Conservation (phyloP, 2,113 vertebrate species). For the Nansenia antarctica region DNA sequence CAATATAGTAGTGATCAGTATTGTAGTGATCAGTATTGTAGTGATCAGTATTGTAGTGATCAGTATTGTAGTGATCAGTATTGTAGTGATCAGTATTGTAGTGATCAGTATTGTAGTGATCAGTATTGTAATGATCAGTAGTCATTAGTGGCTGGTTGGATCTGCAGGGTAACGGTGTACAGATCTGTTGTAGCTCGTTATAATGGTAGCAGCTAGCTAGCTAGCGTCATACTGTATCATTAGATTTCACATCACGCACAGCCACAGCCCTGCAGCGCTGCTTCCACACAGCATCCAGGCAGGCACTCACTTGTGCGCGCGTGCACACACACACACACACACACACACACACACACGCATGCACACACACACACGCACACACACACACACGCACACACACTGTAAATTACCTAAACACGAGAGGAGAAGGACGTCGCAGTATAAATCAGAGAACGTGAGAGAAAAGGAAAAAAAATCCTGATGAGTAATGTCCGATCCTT, state of each 20-base stretch:
- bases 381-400: background rate
- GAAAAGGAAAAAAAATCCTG: too few relatives aligned
- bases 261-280: slow-evolving; percentile 41
- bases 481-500: too few relatives aligned
- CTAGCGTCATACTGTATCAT: slow-evolving; percentile 33
- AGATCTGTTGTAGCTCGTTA: slow-evolving; percentile 22
- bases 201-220: slow-evolving; percentile 24
- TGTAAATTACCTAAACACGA: too few relatives aligned
- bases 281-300: slow-evolving; percentile 20
- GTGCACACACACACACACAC: background rate
- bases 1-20: background rate
- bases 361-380: background rate
- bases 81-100: background rate
- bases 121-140: too few relatives aligned
- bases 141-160: too few relatives aligned
- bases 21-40: background rate
- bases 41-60: background rate
- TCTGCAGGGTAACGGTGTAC: too few relatives aligned
- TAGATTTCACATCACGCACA: slow-evolving; percentile 54
- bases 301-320: background rate
- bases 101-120: slow-evolving; percentile 9
- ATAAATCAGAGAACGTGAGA: too few relatives aligned
- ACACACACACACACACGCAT: background rate
- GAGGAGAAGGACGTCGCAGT: too few relatives aligned
- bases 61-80: background rate